These are phyloP conservation scores for Drosophila teissieri DNA, from an alignment of 1,140 invertebrate genomes.

Conservation along the genomic window DNA sequence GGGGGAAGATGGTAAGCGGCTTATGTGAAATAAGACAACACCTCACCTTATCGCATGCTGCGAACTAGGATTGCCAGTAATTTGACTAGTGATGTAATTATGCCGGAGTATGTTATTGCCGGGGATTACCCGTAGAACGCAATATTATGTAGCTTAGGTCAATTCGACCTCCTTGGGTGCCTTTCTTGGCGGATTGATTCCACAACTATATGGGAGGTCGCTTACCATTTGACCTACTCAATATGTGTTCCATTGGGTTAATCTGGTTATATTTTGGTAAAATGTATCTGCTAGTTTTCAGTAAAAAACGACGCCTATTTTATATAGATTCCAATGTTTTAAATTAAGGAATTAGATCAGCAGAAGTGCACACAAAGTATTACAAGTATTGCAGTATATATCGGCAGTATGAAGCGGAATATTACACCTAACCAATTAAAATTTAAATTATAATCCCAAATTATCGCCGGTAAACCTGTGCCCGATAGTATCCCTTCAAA, in stretches of 20 bases:
- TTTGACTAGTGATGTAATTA: conserved; percentile 58
- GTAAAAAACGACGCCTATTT: no score
- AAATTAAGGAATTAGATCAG: no score
- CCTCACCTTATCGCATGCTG: conserved; percentile 50
- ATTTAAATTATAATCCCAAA: conserved; percentile 15
- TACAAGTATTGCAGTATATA: neutral
- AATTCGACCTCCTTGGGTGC: conserved; percentile 5
- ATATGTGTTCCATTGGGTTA: no score
- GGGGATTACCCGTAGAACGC: conserved; percentile 25
- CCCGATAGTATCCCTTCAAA: conserved; percentile 24
- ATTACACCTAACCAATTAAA: conserved; percentile 5
- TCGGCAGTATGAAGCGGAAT: neutral
- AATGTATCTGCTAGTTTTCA: no score
- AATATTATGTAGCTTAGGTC: conserved; percentile 21
- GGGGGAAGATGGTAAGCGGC: conserved; percentile 27
- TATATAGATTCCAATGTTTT: no score
- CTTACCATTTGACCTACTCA: neutral
- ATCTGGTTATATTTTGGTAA: no score
- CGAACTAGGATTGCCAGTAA: conserved; percentile 37
- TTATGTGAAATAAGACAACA: conserved; percentile 69
- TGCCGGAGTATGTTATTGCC: conserved; percentile 26
- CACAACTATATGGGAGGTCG: neutral
- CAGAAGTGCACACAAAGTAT: neutral
- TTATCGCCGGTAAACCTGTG: conserved; percentile 32
- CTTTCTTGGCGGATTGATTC: conserved; percentile 16